Evolutionary conservation across 2,888 invertebrate species (phyloP).

Genomic region (Phytoseiulus persimilis): DNA sequence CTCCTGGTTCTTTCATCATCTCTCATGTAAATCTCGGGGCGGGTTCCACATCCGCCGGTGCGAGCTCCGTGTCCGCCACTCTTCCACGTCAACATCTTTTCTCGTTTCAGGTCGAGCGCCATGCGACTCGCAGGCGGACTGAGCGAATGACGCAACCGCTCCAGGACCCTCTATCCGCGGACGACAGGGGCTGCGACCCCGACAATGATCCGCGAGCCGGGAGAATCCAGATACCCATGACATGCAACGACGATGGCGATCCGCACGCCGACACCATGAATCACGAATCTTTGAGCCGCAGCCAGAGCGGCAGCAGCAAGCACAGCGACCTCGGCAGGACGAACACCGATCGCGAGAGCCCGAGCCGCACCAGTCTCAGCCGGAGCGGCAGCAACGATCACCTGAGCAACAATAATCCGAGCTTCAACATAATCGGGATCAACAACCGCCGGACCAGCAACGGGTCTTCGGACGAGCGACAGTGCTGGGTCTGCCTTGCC

Average conservation of each 20-base stretch:
- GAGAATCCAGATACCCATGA: neutral
- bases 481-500: constrained; percentile 96
- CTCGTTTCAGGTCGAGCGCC: too few relatives aligned
- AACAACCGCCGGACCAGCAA: neutral
- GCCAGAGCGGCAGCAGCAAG: neutral
- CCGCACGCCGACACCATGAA: neutral
- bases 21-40: too few relatives aligned
- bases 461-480: constrained; percentile 41
- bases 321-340: neutral
- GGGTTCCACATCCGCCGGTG: too few relatives aligned
- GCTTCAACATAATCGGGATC: neutral
- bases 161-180: too few relatives aligned
- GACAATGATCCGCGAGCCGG: too few relatives aligned
- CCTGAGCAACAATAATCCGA: neutral
- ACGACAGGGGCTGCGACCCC: too few relatives aligned
- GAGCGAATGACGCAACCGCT: too few relatives aligned
- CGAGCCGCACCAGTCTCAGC: neutral
- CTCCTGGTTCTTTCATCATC: neutral
- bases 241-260: neutral
- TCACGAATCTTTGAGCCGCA: neutral
- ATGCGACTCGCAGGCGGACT: too few relatives aligned
- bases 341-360: neutral
- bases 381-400: neutral
- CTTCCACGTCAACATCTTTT: too few relatives aligned
- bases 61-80: too few relatives aligned